A percentile compares a stretch with the other conserved stretches of the same genome.
Evolutionary conservation across 2,797 vertebrate species (phyloP).

Genomic region (Lindbergichthys nudifrons): DNA sequence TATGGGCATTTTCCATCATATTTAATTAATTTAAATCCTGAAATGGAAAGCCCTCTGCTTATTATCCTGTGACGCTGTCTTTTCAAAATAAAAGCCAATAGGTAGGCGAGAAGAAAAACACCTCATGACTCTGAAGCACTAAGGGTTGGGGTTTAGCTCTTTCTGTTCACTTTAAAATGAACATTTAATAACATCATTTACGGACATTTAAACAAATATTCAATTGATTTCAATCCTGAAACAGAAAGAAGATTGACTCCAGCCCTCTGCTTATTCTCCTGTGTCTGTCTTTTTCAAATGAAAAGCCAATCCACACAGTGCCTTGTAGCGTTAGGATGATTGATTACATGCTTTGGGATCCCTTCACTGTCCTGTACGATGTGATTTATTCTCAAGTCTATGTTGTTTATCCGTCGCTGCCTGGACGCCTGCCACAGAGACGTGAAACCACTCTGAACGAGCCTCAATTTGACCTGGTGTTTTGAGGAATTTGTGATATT

Average conservation of each 20-base stretch:
- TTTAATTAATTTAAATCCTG: too few relatives aligned
- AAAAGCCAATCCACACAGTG: slow-evolving; percentile 43
- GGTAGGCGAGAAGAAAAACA: too few relatives aligned
- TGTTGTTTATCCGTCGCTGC: slow-evolving; percentile 58
- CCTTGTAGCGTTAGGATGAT: slow-evolving; percentile 37
- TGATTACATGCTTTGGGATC: slow-evolving; percentile 43
- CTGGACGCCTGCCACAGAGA: slow-evolving; percentile 47
- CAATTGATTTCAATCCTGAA: neutral
- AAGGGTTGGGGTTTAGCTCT: slow-evolving; percentile 12
- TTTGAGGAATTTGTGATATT: neutral
- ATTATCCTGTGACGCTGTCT: too few relatives aligned
- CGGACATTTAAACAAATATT: neutral
- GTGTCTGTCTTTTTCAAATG: slow-evolving; percentile 25
- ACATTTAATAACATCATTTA: too few relatives aligned
- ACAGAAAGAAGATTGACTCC: slow-evolving; percentile 25
- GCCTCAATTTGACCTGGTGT: slow-evolving; percentile 1
- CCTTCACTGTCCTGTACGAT: slow-evolving; percentile 48
- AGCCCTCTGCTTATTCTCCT: slow-evolving; percentile 35
- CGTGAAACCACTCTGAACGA: neutral
- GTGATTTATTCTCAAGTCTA: slow-evolving; percentile 51
- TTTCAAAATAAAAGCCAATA: too few relatives aligned
- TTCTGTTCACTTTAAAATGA: slow-evolving; percentile 9
- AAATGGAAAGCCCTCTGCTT: too few relatives aligned
- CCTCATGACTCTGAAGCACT: neutral
- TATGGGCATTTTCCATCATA: too few relatives aligned